These are phyloP conservation scores for Indri indri DNA, from an alignment of 2,113 vertebrate genomes.

Conservation along the genomic window DNA sequence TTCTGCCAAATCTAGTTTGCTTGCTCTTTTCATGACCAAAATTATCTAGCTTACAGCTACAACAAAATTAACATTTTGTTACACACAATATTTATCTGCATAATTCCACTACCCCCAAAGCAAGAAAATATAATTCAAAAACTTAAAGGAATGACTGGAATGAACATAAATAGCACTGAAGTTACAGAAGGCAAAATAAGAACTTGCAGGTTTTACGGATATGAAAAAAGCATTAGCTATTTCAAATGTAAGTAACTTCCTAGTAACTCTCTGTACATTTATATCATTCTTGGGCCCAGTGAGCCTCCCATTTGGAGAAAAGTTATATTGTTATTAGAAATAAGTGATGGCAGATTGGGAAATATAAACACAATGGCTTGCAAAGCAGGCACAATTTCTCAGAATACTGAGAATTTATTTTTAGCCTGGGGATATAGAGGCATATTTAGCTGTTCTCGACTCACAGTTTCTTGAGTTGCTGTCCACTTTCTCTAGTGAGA, in stretches of 20 bases:
- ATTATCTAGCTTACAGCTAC: constrained; percentile 60
- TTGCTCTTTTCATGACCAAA: constrained; percentile 67
- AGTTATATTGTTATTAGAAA: constrained; percentile 43
- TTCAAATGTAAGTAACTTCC: constrained; percentile 15
- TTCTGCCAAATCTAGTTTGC: constrained; percentile 76
- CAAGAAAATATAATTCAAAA: constrained; percentile 53
- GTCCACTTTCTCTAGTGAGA: constrained; percentile 2
- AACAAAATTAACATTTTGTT: constrained; percentile 74
- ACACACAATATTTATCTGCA: neutral
- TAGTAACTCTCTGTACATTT: neutral
- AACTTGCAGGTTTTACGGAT: neutral
- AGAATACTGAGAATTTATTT: constrained; percentile 1
- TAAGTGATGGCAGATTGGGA: neutral
- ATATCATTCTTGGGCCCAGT: neutral
- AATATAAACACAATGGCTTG: constrained; percentile 41
- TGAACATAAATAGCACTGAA: neutral
- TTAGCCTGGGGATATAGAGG: neutral
- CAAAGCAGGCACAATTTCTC: constrained; percentile 17
- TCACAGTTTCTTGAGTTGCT: neutral
- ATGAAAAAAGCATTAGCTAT: neutral
- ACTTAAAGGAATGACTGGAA: constrained; percentile 10
- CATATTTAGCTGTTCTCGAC: neutral
- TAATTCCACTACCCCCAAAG: constrained; percentile 47
- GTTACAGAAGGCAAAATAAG: neutral
- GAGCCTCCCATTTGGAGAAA: neutral